phyloP scores from a whole-genome alignment of 2,888 invertebrate genomes.

The Podotricha telesiphe region DNA sequence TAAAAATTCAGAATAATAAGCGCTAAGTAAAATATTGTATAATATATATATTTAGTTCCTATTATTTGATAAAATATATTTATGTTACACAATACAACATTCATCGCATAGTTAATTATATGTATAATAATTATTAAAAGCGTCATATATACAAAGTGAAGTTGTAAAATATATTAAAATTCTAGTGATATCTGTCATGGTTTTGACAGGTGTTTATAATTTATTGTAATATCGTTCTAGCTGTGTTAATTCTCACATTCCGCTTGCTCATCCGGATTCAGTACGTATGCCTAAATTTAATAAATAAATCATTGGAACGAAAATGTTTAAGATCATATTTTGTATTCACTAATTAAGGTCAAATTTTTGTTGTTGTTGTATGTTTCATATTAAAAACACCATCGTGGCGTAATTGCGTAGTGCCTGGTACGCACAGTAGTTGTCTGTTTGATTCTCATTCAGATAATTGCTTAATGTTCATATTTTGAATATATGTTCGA shows the following conservation, averaged over 20 bases:
- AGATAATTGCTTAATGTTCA: not conserved
- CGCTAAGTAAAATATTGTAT: too few relatives aligned
- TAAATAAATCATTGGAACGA: slow-evolving; percentile 15
- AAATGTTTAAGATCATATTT: not conserved
- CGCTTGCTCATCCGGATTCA: slow-evolving; percentile 13
- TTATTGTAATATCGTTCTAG: slow-evolving; percentile 9
- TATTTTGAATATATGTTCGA: not conserved
- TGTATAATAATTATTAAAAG: slow-evolving; percentile 5
- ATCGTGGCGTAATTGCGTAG: not conserved
- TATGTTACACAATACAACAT: slow-evolving; percentile 5
- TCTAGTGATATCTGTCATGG: slow-evolving; percentile 12
- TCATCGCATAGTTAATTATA: not conserved
- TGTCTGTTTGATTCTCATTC: not conserved
- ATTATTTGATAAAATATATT: not conserved
- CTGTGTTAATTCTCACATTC: slow-evolving; percentile 9
- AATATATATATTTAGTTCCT: too few relatives aligned
- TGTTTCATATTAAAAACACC: not conserved
- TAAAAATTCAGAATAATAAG: too few relatives aligned
- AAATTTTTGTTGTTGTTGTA: not conserved
- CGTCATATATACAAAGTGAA: slow-evolving; percentile 14
- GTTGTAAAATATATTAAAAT: slow-evolving; percentile 15
- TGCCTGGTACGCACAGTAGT: not conserved
- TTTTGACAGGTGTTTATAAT: slow-evolving; percentile 8
- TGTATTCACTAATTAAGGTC: slow-evolving; percentile 6
- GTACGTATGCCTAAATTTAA: not conserved